Evolutionary conservation across 2,113 vertebrate genomes (phyloP), one percentile per base, ranked within the genome.

Genomic region (Hydropotes inermis): DNA sequence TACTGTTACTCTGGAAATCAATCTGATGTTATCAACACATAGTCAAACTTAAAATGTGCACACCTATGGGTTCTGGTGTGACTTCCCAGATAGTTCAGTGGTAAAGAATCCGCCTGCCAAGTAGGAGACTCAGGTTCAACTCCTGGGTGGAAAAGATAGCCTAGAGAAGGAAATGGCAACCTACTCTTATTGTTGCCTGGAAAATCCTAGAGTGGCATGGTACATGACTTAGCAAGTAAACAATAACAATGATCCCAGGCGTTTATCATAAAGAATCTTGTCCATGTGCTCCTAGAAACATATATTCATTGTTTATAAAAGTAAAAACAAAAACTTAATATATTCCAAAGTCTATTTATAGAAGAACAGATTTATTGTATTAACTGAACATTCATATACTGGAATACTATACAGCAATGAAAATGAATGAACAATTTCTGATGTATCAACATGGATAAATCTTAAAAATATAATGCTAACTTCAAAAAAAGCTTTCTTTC

Each of bases 391-490:
- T n/a, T 81, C 25, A 91, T n/a, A 91, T 45, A 15, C 50, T 74
- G 12, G 33, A 61, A 54, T 70, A 79, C 3, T 21, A 36, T 23
- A 39, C 1, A 87, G 47, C 30, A 78, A 36, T 87, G n/a, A 85
- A 88, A 97, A 94, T 82, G 23, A 84, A 23, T 81, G 82, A 74
- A 74, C 88, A 67, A 79, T 91, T 76, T 81, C 55, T 50, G 87
- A 54, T 90, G 19, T 16, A 78, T 67, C 21, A 47, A 83, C 4
- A 43, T 25, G 14, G 9, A 55, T 67, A 67, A 85, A 85, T 84
- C n/a, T 87, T 16, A 94, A 88, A 94, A 85, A 15, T 28, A 82
- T 14, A 57, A 61, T 45, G 17, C 36, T 91, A 55, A 91, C 23
- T 74, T 86, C 7, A 54, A 17, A 58, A 78, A 93, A 83, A 87